A percentile compares a stretch with the other conserved stretches of the same genome.
phyloP scores from a whole-genome alignment of 2,797 vertebrate species.

The Balearica regulorum region DNA sequence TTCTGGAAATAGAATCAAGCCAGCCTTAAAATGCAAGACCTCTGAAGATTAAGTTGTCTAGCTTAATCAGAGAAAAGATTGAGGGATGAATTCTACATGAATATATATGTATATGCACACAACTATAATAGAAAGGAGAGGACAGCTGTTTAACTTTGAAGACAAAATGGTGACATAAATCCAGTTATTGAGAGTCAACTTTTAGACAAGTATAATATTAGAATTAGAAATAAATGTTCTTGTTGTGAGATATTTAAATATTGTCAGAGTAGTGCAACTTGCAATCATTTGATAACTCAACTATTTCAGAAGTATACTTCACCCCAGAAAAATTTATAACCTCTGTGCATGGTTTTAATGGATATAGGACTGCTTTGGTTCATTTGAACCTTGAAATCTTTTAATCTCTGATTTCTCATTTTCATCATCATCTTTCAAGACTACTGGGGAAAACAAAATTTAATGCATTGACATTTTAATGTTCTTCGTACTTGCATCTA shows the following conservation, averaged over 20 bases:
- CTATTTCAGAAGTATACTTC: neutral
- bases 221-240: neutral
- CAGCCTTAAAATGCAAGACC: neutral
- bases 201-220: neutral
- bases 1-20: constrained; percentile 12
- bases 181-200: neutral
- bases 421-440: neutral
- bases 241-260: neutral
- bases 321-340: neutral
- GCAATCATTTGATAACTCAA: neutral
- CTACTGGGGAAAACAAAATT: neutral
- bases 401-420: neutral
- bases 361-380: neutral
- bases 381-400: neutral
- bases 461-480: neutral
- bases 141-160: neutral
- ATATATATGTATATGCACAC: neutral
- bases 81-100: neutral
- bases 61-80: neutral
- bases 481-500: neutral
- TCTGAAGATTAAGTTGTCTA: neutral
- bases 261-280: neutral
- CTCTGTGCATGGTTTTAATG: neutral
- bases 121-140: neutral
- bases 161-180: neutral